phyloP scores from a whole-genome alignment of 2,888 invertebrate species.

The Ceriagrion tenellum region DNA sequence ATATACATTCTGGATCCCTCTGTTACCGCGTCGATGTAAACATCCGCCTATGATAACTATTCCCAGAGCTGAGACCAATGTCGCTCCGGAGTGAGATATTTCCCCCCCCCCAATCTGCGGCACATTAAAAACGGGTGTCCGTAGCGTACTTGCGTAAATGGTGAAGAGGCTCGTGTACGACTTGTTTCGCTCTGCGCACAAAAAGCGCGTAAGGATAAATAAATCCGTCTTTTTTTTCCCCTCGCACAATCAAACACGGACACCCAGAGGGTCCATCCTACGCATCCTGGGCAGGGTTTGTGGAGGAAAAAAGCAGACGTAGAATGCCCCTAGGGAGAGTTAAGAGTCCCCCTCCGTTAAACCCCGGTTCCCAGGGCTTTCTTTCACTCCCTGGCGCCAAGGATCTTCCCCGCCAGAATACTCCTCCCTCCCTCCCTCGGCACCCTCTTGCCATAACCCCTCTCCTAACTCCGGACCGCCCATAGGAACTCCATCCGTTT shows the following conservation, averaged over 20 bases:
- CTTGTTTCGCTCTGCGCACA: not conserved
- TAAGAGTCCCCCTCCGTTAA: not conserved
- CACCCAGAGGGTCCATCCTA: not conserved
- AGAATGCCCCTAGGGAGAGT: not conserved
- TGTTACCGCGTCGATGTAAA: not conserved
- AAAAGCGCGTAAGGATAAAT: not conserved
- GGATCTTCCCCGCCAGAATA: not conserved
- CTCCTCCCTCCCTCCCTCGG: not conserved
- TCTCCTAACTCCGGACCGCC: not conserved
- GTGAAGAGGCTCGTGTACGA: not conserved
- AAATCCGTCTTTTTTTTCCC: not conserved
- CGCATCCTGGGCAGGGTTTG: not conserved
- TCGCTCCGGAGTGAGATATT: not conserved
- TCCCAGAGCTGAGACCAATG: not conserved
- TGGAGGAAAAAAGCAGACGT: not conserved
- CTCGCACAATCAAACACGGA: not conserved
- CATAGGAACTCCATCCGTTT: not conserved
- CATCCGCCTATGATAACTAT: not conserved
- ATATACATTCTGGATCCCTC: not conserved
- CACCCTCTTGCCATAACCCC: not conserved
- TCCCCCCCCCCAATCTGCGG: not conserved
- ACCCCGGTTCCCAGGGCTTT: not conserved
- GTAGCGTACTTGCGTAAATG: not conserved
- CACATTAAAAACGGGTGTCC: not conserved
- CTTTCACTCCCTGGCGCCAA: slow-evolving; percentile 19